Conservation (phyloP, 2,888 invertebrate genomes). For the Nesidiocoris tenuis region DNA sequence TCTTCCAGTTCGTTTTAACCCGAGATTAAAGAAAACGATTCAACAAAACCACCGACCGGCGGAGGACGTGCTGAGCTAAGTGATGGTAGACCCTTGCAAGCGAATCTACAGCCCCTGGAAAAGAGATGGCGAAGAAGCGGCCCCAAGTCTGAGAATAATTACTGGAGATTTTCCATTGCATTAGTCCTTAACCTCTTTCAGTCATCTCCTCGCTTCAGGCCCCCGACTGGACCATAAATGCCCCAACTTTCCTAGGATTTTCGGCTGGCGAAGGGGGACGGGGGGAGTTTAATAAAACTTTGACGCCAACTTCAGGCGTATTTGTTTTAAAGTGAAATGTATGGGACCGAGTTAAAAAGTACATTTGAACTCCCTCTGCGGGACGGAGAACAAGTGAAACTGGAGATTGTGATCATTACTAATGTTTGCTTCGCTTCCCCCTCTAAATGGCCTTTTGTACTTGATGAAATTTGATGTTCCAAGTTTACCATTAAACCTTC, state of each 20-base stretch:
- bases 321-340: constrained; percentile 39
- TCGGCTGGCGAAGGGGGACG: neutral
- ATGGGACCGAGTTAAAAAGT: constrained; percentile 34
- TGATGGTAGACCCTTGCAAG: too few relatives aligned
- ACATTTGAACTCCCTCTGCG: constrained; percentile 15
- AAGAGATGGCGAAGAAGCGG: neutral
- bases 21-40: constrained; percentile 34
- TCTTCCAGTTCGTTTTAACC: constrained; percentile 2
- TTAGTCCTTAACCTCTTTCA: constrained; percentile 32
- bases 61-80: too few relatives aligned
- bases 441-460: constrained; percentile 21
- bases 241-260: constrained; percentile 19
- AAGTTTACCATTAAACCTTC: constrained; percentile 7
- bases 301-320: constrained; percentile 40
- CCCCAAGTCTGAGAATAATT: constrained; percentile 25
- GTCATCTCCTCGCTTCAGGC: neutral
- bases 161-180: constrained; percentile 39
- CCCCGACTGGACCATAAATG: neutral
- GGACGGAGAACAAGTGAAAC: neutral
- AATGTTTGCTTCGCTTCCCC: constrained; percentile 24
- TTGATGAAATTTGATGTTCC: constrained; percentile 31
- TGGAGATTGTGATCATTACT: constrained; percentile 4
- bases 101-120: neutral
- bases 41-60: constrained; percentile 1
- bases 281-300: constrained; percentile 35